These are phyloP conservation scores for Lithophane socia DNA, from an alignment of 2,888 invertebrate species.

Conservation along the genomic window DNA sequence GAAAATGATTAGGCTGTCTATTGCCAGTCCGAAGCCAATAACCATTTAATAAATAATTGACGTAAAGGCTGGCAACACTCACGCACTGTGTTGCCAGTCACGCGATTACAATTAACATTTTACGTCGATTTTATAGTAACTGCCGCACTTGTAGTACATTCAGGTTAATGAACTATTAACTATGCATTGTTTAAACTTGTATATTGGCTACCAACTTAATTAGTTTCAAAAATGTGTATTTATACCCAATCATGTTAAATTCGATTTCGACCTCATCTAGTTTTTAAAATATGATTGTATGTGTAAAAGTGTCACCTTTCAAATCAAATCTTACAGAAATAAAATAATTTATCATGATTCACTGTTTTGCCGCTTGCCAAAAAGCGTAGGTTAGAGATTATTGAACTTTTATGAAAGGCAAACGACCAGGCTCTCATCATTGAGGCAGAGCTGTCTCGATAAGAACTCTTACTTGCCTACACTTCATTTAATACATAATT, in stretches of 20 bases:
- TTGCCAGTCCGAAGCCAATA: constrained; percentile 52
- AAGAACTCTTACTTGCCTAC: not conserved
- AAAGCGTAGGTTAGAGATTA: not conserved
- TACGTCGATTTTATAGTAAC: constrained; percentile 49
- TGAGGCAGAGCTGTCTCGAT: not conserved
- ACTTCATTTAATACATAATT: not conserved
- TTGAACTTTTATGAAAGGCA: not conserved
- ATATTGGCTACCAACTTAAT: not conserved
- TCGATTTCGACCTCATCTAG: not conserved
- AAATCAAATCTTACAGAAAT: not conserved
- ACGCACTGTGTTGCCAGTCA: constrained; percentile 54
- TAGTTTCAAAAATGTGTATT: not conserved
- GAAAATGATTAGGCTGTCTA: constrained; percentile 55
- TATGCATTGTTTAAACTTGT: not conserved
- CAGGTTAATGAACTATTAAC: constrained; percentile 37
- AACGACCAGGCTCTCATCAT: not conserved
- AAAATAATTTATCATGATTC: not conserved
- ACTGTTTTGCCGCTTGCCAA: not conserved
- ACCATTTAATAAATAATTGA: constrained; percentile 64
- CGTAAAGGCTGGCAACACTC: constrained; percentile 49
- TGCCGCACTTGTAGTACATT: constrained; percentile 18
- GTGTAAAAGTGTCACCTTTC: too few species aligned
- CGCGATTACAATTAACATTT: constrained; percentile 60
- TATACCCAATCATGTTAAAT: not conserved
- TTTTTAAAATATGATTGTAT: not conserved